phyloP scores from a whole-genome alignment of 2,888 invertebrate species.

The Buathra laborator region DNA sequence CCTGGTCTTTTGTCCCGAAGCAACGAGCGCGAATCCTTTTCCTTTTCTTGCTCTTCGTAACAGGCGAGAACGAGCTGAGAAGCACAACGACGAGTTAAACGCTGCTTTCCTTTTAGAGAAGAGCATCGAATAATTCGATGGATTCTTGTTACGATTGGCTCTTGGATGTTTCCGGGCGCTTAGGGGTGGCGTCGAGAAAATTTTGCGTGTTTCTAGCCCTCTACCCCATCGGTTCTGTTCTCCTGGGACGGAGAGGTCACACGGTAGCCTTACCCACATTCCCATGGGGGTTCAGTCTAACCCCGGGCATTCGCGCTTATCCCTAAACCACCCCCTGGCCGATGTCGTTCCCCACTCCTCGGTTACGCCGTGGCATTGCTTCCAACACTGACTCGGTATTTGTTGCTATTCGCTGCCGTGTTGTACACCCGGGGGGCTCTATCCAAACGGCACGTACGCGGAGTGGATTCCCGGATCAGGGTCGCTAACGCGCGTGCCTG shows the following conservation, averaged over 20 bases:
- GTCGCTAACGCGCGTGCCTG: constrained; percentile 63
- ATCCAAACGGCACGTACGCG: constrained; percentile 26
- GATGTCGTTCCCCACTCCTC: neutral
- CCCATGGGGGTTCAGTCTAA: constrained; percentile 80
- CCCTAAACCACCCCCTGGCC: constrained; percentile 59
- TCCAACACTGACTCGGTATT: neutral
- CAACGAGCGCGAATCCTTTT: constrained; percentile 58
- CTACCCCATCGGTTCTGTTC: constrained; percentile 78
- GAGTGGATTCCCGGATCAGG: constrained; percentile 71
- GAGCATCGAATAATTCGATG: constrained; percentile 4
- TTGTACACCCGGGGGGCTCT: constrained; percentile 5
- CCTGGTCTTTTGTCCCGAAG: neutral
- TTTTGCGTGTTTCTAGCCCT: constrained; percentile 41
- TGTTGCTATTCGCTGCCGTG: neutral
- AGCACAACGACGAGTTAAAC: neutral
- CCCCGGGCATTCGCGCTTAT: constrained; percentile 64
- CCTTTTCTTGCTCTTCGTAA: constrained; percentile 58
- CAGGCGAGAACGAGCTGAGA: constrained; percentile 61
- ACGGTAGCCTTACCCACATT: constrained; percentile 84
- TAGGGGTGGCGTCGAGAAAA: constrained; percentile 23
- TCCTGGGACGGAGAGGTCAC: constrained; percentile 85
- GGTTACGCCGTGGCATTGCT: neutral
- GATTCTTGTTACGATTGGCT: constrained; percentile 2
- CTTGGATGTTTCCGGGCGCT: constrained; percentile 36
- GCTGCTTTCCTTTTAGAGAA: constrained; percentile 7